A percentile compares a stretch with the other conserved stretches of the same genome.
phyloP scores from a whole-genome alignment of 2,888 invertebrate species.

The Sylvicola fuscatus region DNA sequence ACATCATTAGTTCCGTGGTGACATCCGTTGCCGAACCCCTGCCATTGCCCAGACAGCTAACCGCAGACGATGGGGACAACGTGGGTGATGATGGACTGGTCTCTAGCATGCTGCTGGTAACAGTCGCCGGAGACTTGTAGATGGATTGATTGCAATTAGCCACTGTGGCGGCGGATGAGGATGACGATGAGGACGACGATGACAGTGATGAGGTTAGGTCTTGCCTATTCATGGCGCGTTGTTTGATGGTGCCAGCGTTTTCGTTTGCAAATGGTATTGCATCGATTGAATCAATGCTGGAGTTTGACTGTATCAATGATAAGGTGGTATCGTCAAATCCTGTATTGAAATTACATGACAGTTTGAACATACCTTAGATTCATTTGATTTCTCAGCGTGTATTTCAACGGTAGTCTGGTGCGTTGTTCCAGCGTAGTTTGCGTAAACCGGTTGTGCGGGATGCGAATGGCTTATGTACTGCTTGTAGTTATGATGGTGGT shows the following conservation, averaged over 20 bases:
- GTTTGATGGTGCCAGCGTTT: constrained; percentile 95
- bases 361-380: constrained; percentile 2
- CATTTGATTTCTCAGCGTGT: constrained; percentile 24
- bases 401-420: constrained; percentile 37
- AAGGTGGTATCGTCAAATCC: constrained; percentile 24
- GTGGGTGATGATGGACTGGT: constrained; percentile 13
- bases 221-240: constrained; percentile 37
- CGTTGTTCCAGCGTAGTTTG: constrained; percentile 21
- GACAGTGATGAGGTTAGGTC: constrained; percentile 23
- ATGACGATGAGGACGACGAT: constrained; percentile 19
- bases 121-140: constrained; percentile 23
- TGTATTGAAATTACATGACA: constrained; percentile 14
- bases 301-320: constrained; percentile 73
- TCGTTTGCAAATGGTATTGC: constrained; percentile 96
- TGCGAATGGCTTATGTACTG: background rate
- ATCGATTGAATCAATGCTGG: constrained; percentile 82
- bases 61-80: constrained; percentile 4
- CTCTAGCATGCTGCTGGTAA: constrained; percentile 17
- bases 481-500: too few relatives aligned
- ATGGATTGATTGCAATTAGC: constrained; percentile 14
- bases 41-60: background rate
- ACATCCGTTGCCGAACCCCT: constrained; percentile 1
- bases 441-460: constrained; percentile 22
- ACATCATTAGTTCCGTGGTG: constrained; percentile 1
- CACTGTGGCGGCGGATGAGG: constrained; percentile 24